Evolutionary conservation across 2,113 vertebrate genomes (phyloP).

Genomic region (Hippopotamus amphibius): DNA sequence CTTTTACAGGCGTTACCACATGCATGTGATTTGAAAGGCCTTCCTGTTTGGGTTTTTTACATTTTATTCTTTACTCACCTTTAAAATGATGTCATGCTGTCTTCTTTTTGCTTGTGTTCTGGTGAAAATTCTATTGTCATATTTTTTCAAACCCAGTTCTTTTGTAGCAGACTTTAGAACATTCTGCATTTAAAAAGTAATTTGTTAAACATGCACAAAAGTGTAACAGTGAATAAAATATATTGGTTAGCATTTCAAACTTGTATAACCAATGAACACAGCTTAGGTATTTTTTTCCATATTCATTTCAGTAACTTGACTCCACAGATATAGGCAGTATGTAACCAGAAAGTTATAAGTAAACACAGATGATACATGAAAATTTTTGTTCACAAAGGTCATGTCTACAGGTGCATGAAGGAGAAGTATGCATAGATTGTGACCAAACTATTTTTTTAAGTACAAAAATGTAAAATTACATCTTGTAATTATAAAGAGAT

Average conservation of each 20-base stretch:
- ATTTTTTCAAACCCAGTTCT: constrained; percentile 51
- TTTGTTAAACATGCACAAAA: constrained; percentile 74
- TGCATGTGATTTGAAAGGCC: not conserved
- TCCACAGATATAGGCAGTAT: constrained; percentile 89
- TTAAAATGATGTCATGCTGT: not conserved
- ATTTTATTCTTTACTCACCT: not conserved
- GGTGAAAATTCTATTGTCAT: not conserved
- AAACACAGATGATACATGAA: constrained; percentile 90
- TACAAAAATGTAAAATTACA: constrained; percentile 86
- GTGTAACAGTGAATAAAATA: constrained; percentile 79
- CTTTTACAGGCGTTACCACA: not conserved
- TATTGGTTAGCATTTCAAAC: constrained; percentile 86
- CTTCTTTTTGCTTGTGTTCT: not conserved
- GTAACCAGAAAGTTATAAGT: constrained; percentile 88
- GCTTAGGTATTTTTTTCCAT: constrained; percentile 87
- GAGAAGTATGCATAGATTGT: constrained; percentile 86
- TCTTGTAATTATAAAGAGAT: constrained; percentile 85
- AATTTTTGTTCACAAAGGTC: constrained; percentile 86
- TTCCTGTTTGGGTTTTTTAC: not conserved
- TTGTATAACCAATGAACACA: constrained; percentile 80
- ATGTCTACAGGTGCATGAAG: constrained; percentile 87
- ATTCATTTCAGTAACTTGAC: constrained; percentile 88
- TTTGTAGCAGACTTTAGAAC: constrained; percentile 78
- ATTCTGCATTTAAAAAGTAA: constrained; percentile 68
- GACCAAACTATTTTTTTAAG: constrained; percentile 85